A percentile compares a stretch with the other conserved stretches of the same genome.
Evolutionary conservation across 1,140 invertebrate species (phyloP).

Genomic region (Temnothorax longispinosus): DNA sequence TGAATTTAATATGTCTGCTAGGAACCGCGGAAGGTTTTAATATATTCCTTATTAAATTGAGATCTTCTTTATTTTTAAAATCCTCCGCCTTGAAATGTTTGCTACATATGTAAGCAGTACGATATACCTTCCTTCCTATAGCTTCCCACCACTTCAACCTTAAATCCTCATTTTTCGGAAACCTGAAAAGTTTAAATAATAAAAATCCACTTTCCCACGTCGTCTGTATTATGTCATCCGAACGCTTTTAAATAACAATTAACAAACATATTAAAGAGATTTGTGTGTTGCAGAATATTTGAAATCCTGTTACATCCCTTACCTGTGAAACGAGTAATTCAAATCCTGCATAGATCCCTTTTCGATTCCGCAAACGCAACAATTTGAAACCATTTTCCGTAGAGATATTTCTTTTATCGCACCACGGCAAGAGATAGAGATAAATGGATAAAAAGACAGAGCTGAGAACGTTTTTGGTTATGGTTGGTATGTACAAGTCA

Average conservation of each 20-base stretch:
- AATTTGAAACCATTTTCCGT: background rate
- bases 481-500: too few relatives aligned
- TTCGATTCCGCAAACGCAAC: conserved; percentile 3
- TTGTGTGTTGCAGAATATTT: background rate
- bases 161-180: background rate
- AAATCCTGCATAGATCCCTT: background rate
- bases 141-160: background rate
- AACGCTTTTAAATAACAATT: background rate
- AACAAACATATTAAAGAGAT: background rate
- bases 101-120: background rate
- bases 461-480: too few relatives aligned
- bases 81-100: background rate
- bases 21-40: conserved; percentile 3
- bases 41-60: background rate
- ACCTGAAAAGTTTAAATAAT: background rate
- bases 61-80: background rate
- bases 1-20: too few relatives aligned
- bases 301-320: background rate
- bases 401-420: too few relatives aligned
- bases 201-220: background rate
- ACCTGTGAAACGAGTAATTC: background rate
- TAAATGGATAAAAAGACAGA: too few relatives aligned
- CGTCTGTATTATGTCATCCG: background rate
- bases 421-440: too few relatives aligned
- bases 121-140: background rate